Conservation (phyloP, 1,140 invertebrate genomes). For the Ips nitidus region DNA sequence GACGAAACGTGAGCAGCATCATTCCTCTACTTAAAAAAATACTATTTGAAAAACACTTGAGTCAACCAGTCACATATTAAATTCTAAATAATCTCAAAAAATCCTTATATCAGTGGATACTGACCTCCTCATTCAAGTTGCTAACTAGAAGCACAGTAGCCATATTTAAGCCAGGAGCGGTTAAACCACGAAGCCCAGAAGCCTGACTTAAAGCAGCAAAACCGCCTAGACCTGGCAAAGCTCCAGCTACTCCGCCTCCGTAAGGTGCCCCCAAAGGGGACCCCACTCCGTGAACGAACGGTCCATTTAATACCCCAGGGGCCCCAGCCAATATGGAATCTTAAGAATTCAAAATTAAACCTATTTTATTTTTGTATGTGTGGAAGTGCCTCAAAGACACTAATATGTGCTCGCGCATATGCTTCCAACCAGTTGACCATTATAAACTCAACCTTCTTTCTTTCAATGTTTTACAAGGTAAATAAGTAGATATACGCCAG, state of each 20-base stretch:
- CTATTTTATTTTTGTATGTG: not conserved
- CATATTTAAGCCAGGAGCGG: constrained; percentile 62
- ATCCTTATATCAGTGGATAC: constrained; percentile 18
- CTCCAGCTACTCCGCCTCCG: constrained; percentile 67
- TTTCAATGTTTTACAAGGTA: no score
- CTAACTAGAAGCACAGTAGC: constrained; percentile 85
- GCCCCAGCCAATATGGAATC: constrained; percentile 58
- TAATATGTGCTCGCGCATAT: no score
- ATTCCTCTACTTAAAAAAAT: no score
- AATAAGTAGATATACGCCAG: no score
- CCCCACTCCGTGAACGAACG: constrained; percentile 76
- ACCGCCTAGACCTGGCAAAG: constrained; percentile 70
- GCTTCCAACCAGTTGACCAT: no score
- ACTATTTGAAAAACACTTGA: no score
- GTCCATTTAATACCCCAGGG: constrained; percentile 79
- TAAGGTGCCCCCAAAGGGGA: constrained; percentile 71
- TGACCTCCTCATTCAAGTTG: constrained; percentile 91
- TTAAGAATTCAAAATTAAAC: constrained; percentile 30
- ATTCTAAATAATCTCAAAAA: no score
- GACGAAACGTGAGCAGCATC: no score
- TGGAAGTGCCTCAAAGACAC: not conserved
- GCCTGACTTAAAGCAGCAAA: constrained; percentile 71
- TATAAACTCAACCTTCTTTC: no score
- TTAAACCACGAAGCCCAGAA: constrained; percentile 65
- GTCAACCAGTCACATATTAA: no score